Evolutionary conservation across 2,113 vertebrate species (phyloP), one percentile per base, ranked within the genome.

Genomic region (Tragelaphus scriptus): DNA sequence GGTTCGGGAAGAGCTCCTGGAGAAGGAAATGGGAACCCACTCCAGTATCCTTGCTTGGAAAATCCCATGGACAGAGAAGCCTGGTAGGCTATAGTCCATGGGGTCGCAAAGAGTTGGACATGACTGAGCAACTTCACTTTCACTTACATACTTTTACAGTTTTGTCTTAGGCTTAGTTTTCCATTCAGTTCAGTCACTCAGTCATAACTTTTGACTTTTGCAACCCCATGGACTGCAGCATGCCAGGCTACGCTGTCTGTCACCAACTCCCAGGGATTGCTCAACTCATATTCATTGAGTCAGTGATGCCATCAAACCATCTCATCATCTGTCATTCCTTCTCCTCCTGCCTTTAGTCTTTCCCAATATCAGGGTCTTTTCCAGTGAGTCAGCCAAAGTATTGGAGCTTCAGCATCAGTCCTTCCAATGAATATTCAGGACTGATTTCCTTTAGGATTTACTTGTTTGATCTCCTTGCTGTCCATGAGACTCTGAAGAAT

Each of bases 1-100:
- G n/a, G n/a, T 36, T 36, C 0, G 0, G n/a, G 19, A 23, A 71
- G 9, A 71, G 12, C n/a, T 71, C n/a, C 65, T 36, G 21, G 17
- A 71, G 65, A 71, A 71, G 65, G n/a, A 71, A 71, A 36, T 71
- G n/a, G n/a, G n/a, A 71, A 71, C 19, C 0, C 65, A 23, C 65
- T 71, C n/a, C 9, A 36, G n/a, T 71, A 71, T 71, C 36, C 65
- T 71, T 71, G n/a, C 19, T 71, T 71, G 65, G 65, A 36, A 36
- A 71, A 36, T 36, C 2, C n/a, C n/a, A 71, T 71, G 65, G 65
- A 71, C 5, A 10, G 65, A 71, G n/a, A 71, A 36, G 65, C 5
- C n/a, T 71, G n/a, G 5, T 12, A 71, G 19, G 1, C 4, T 36
- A 36, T 71, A 71, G 17, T 71, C n/a, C n/a, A 36, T 71, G n/a